These are phyloP conservation scores for Pseudochaenichthys georgianus DNA, from an alignment of 2,797 vertebrate species.

Conservation along the genomic window DNA sequence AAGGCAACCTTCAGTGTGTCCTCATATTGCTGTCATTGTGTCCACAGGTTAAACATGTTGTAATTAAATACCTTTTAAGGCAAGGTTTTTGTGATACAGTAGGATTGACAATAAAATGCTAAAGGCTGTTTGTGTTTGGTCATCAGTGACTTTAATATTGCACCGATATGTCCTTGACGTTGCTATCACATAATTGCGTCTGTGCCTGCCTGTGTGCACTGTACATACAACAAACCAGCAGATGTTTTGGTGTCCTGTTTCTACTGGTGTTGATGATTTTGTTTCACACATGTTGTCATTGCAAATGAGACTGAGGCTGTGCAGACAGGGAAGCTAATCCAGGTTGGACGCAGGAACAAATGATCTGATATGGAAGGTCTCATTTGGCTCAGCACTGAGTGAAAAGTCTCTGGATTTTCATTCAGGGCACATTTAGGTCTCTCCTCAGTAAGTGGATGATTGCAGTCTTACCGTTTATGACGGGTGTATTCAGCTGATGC, in stretches of 20 bases:
- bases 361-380: not conserved
- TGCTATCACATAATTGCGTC: not conserved
- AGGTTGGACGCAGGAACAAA: not conserved
- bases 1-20: slow-evolving; percentile 23
- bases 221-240: not conserved
- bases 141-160: not conserved
- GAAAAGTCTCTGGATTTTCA: slow-evolving; percentile 5
- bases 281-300: not conserved
- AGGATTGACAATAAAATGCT: not conserved
- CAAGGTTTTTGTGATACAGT: not conserved
- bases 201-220: not conserved
- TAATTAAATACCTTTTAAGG: slow-evolving; percentile 3
- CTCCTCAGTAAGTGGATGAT: slow-evolving; percentile 7
- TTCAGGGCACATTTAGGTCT: slow-evolving; percentile 6
- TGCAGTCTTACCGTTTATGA: not conserved
- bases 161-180: slow-evolving; percentile 1
- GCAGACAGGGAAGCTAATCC: not conserved
- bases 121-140: not conserved
- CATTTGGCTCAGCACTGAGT: not conserved
- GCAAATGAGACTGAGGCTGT: not conserved
- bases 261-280: not conserved
- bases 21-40: not conserved
- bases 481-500: not conserved
- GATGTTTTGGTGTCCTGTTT: slow-evolving; percentile 3
- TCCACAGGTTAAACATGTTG: not conserved